These are phyloP conservation scores for Rhingia rostrata DNA, from an alignment of 2,888 invertebrate genomes.

Conservation along the genomic window DNA sequence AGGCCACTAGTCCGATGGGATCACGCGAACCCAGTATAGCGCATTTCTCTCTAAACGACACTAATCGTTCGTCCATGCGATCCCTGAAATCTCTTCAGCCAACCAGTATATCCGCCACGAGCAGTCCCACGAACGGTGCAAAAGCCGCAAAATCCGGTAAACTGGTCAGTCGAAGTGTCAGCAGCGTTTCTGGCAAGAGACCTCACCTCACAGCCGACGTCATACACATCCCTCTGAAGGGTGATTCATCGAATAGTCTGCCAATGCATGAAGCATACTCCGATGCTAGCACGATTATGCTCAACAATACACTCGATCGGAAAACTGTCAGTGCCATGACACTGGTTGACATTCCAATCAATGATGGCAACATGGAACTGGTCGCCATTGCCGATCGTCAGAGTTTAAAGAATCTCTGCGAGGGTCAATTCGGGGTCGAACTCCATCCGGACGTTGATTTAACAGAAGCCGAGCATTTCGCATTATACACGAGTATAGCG, in stretches of 20 bases:
- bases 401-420: conserved; percentile 82
- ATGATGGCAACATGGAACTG: conserved; percentile 85
- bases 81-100: conserved; percentile 80
- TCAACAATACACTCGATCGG: conserved; percentile 81
- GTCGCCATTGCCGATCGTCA: conserved; percentile 84
- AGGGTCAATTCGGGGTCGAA: conserved; percentile 82
- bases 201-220: conserved; percentile 86
- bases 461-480: conserved; percentile 94
- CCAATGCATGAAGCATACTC: conserved; percentile 84
- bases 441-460: conserved; percentile 86
- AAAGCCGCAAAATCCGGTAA: conserved; percentile 79
- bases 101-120: conserved; percentile 81
- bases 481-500: conserved; percentile 92
- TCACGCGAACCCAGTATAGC: conserved; percentile 81
- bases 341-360: conserved; percentile 82
- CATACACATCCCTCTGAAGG: conserved; percentile 88
- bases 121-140: conserved; percentile 79
- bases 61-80: conserved; percentile 79
- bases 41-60: conserved; percentile 79
- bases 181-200: conserved; percentile 86
- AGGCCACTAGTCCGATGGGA: conserved; percentile 76
- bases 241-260: conserved; percentile 84
- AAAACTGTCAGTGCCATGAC: conserved; percentile 83
- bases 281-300: conserved; percentile 81
- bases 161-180: conserved; percentile 85